Evolutionary conservation across 2,888 invertebrate species (phyloP).

Genomic region (Trissonchulus latispiculum): DNA sequence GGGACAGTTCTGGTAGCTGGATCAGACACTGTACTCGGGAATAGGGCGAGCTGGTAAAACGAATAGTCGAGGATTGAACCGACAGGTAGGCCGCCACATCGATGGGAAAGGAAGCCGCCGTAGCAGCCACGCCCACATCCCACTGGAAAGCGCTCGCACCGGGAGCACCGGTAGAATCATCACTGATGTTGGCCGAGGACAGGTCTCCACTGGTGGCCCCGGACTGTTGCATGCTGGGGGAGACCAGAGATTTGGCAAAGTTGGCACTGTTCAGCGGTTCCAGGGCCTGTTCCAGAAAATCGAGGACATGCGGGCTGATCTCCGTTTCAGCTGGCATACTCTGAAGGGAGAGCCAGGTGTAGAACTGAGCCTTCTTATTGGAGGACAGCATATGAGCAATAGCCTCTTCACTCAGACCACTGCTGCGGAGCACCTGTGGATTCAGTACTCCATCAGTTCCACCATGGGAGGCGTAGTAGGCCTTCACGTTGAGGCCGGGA

Average conservation of each 20-base stretch:
- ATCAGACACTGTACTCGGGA: slow-evolving; percentile 90
- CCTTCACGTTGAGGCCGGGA: slow-evolving; percentile 78
- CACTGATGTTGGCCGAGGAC: not conserved
- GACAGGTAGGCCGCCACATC: slow-evolving; percentile 97
- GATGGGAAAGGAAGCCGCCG: slow-evolving; percentile 76
- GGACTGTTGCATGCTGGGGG: slow-evolving; percentile 27
- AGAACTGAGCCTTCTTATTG: slow-evolving; percentile 68
- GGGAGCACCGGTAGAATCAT: not conserved
- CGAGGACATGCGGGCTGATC: slow-evolving; percentile 84
- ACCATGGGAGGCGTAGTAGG: slow-evolving; percentile 44
- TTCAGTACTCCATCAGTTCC: not conserved
- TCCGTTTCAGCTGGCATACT: slow-evolving; percentile 95
- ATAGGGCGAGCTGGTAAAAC: slow-evolving; percentile 62
- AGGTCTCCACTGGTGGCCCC: not conserved
- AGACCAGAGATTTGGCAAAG: slow-evolving; percentile 28
- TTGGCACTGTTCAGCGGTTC: slow-evolving; percentile 68
- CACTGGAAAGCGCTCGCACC: not conserved
- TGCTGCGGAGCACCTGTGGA: not conserved
- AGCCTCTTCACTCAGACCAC: slow-evolving; percentile 13
- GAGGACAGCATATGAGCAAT: slow-evolving; percentile 19
- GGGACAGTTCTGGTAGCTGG: slow-evolving; percentile 87
- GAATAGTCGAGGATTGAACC: slow-evolving; percentile 90
- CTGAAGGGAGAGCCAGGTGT: slow-evolving; percentile 90
- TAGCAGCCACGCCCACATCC: slow-evolving; percentile 28
- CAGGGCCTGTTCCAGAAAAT: slow-evolving; percentile 84